Base-by-base conservation (phyloP, 2,797 vertebrate genomes). In the Clarias pachynema region DNA sequence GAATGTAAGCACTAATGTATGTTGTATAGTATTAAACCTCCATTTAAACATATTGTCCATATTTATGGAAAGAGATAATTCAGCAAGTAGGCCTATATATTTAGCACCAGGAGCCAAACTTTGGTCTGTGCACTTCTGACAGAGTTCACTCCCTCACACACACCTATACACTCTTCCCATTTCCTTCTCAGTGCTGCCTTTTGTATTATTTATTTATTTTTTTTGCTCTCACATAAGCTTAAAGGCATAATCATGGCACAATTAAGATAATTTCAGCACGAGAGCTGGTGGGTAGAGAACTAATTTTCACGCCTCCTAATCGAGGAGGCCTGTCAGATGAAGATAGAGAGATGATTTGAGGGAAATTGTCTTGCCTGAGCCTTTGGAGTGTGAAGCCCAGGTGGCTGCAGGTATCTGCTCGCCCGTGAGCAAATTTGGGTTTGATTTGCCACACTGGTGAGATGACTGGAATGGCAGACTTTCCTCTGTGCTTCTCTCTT, bases 231-330 rank as follows among this genome's bases (percentile, higher is more conserved):
- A 91, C 89, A 87, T 88, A 85, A 91, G 95, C 95, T 96, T 86
- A 94, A 92, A 96, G 95, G 95, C 94, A 94, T 95, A 95, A 96
- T 96, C 95, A 96, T 92, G 90, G 92, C 93, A 96, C 94, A 96
- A 96, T 96, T 96, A 96, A 96, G 96, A 96, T 96, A 95, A 96
- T 95, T 96, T 95, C 90, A 89, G 92, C 91, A 93, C 90, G 90
- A 95, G 91, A 91, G 96, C 96, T 95, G 90, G 94, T 95, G 95
- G 95, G 95, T 89, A 96, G 94, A 95, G 95, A 96, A 96, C 94
- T 94, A 95, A 96, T 96, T 96, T 96, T 92, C 93, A 93, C 90
- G 92, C 91, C 92, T 93, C 93, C 94, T 95, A 95, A 96, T 95
- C 94, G 92, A 95, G 94, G 91, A 94, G 93, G 94, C 92, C 95